Percentiles rank a stretch among this genome's conserved stretches.
These are phyloP conservation scores for Chesias legatella DNA, from an alignment of 2,888 invertebrate genomes.

Conservation along the genomic window DNA sequence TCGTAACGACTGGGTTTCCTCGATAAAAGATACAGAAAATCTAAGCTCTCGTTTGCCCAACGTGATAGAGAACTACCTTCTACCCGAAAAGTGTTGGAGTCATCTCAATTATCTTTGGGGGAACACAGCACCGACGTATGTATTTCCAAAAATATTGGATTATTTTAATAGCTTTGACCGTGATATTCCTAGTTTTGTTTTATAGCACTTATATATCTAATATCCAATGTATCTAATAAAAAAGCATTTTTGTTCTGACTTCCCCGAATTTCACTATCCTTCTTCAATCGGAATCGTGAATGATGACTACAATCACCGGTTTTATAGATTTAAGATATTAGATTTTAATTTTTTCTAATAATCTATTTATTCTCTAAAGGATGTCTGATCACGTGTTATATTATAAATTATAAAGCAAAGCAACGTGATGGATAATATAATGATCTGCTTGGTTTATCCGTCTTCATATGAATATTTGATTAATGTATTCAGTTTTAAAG, in stretches of 20 bases:
- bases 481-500: slow-evolving; percentile 16
- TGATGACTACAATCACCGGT: too few species aligned
- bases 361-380: too few species aligned
- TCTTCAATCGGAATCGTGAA: too few species aligned
- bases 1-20: slow-evolving; percentile 83
- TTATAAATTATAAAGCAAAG: not conserved
- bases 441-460: slow-evolving; percentile 5
- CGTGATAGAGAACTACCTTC: slow-evolving; percentile 78
- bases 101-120: slow-evolving; percentile 67
- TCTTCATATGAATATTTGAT: slow-evolving; percentile 23
- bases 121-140: slow-evolving; percentile 42
- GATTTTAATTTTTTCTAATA: too few species aligned
- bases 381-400: not conserved
- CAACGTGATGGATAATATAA: slow-evolving; percentile 3
- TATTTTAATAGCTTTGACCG: slow-evolving; percentile 42
- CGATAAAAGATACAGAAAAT: slow-evolving; percentile 75
- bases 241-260: too few species aligned
- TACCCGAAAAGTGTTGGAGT: slow-evolving; percentile 74
- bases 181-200: too few species aligned
- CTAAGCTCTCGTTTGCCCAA: slow-evolving; percentile 78
- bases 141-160: slow-evolving; percentile 50
- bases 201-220: too few species aligned
- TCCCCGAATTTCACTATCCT: too few species aligned
- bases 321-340: too few species aligned
- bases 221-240: too few species aligned